Percentiles rank a stretch among this genome's conserved stretches.
Evolutionary conservation across 2,113 vertebrate species (phyloP).

Genomic region (Cyphomyrus plagiostoma): DNA sequence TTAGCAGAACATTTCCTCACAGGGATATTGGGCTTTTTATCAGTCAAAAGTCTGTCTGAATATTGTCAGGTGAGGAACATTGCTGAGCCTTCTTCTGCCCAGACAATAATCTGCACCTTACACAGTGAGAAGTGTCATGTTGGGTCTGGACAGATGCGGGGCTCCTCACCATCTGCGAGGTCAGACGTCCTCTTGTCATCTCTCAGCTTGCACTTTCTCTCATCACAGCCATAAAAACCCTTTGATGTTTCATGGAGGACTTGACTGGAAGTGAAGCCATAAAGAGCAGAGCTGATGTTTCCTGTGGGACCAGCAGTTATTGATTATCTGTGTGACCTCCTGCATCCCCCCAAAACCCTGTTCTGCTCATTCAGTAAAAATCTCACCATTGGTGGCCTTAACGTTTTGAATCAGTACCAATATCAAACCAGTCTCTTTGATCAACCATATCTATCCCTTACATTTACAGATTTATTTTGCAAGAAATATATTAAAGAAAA

Average conservation of each 20-base stretch:
- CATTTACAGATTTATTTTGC: neutral
- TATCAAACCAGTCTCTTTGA: neutral
- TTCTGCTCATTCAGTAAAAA: neutral
- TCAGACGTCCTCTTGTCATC: neutral
- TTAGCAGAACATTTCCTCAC: neutral
- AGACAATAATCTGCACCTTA: neutral
- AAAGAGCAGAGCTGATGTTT: slow-evolving; percentile 41
- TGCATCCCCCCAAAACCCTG: slow-evolving; percentile 4
- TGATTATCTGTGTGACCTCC: slow-evolving; percentile 32
- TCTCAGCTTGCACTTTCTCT: slow-evolving; percentile 10
- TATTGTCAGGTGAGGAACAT: neutral
- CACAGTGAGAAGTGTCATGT: neutral
- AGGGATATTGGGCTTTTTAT: neutral
- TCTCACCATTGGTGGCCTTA: neutral
- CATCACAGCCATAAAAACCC: slow-evolving; percentile 39
- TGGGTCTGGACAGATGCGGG: neutral
- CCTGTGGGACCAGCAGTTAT: slow-evolving; percentile 37
- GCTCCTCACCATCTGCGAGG: neutral
- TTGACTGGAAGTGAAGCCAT: slow-evolving; percentile 31
- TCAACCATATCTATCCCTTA: neutral
- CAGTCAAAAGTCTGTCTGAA: neutral
- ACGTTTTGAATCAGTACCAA: neutral
- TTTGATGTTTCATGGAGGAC: slow-evolving; percentile 44
- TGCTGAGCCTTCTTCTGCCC: neutral
- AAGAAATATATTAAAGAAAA: neutral